A percentile compares a stretch with the other conserved stretches of the same genome.
These are phyloP conservation scores for Dermochelys coriacea DNA, from an alignment of 2,797 vertebrate species.

Conservation along the genomic window DNA sequence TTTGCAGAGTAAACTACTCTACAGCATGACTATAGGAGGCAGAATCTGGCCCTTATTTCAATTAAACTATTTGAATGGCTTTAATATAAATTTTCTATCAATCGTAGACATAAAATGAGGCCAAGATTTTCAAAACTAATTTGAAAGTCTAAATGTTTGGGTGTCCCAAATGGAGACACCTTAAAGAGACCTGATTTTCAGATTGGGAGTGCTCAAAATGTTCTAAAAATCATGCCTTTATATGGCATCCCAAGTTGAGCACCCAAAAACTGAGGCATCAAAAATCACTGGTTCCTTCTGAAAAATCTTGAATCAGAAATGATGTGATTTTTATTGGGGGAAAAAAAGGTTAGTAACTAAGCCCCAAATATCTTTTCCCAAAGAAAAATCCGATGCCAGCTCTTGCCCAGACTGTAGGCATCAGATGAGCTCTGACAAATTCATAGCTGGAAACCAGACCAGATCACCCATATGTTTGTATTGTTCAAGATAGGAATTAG, in stretches of 20 bases:
- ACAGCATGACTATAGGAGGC: not conserved
- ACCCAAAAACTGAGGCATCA: not conserved
- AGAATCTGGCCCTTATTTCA: constrained; percentile 46
- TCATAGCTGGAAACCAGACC: too few relatives aligned
- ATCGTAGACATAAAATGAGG: constrained; percentile 31
- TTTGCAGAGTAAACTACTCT: not conserved
- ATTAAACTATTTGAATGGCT: constrained; percentile 22
- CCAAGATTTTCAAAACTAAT: constrained; percentile 49
- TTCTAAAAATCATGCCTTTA: not conserved
- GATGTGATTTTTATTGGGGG: not conserved
- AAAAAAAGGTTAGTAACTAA: not conserved
- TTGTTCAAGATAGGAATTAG: too few relatives aligned
- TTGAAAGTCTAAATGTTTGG: not conserved
- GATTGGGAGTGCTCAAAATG: not conserved
- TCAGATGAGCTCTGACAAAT: too few relatives aligned
- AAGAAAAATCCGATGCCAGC: not conserved
- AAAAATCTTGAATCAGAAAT: not conserved
- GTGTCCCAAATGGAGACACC: not conserved
- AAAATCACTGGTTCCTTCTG: not conserved
- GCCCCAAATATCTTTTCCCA: not conserved
- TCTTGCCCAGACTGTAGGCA: too few relatives aligned
- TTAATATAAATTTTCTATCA: constrained; percentile 37
- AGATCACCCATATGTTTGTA: too few relatives aligned
- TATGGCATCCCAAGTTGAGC: too few relatives aligned
- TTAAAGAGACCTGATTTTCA: constrained; percentile 20